Base-by-base conservation (phyloP, 1,140 invertebrate species). In the Tetraneura akinire region DNA sequence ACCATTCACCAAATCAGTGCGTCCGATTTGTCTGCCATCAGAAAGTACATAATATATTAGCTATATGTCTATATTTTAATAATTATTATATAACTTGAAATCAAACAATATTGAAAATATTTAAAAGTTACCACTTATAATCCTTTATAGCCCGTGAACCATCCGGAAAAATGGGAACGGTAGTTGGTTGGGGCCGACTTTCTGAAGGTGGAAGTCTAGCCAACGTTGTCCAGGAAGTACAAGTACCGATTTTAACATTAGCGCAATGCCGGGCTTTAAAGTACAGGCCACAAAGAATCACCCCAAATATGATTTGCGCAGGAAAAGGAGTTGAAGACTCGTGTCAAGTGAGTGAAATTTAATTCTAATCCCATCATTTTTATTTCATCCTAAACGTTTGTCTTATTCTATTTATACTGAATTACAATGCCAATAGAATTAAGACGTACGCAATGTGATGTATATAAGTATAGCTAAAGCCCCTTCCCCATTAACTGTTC, bases 111-210 rank as follows among this genome's bases (percentile, higher is more conserved):
- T n/a, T n/a, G n/a, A n/a, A n/a, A n/a, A n/a, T n/a, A n/a, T n/a
- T n/a, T n/a, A n/a, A 37, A 37, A 37, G 3, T 37, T 37, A 37
- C 3, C 32, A 4, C 32, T 3, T 57, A 23, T 57, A 5, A 8
- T 57, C 0, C 1, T 57, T 85, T 76, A 83, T 83, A 89, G 91
- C 87, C 80, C 86, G 87, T 18, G 92, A 94, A 83, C 92, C 92
- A 4, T 88, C 92, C 60, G 93, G 93, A 73, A 91, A 90, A 84
- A 87, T 88, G 82, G 94, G 90, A 49, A 91, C 88, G 16, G 93
- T 92, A 26, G 90, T 94, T 0, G 94, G 94, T 8, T 96, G 94
- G 94, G 94, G 94, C 1, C 87, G 93, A 26, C 92, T 92, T 0
- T 89, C 89, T 0, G 92, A 94, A 84, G 93, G 92, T 23, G 93